Conservation (phyloP, 2,797 vertebrate species). For the Lycodopsis pacificus region DNA sequence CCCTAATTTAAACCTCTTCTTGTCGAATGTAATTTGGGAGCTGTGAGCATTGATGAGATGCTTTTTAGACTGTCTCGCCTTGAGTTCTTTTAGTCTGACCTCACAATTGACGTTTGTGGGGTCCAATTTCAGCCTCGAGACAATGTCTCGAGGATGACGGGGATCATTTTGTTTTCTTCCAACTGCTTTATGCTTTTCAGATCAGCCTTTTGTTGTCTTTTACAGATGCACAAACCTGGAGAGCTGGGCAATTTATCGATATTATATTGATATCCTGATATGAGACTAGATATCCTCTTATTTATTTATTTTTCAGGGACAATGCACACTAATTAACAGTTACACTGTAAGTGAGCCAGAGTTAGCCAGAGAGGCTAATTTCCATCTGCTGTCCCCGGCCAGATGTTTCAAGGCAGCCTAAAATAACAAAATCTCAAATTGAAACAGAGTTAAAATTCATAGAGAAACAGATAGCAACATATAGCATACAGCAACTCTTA, state of each 20-base stretch:
- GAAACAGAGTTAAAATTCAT: too few relatives aligned
- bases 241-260: background rate
- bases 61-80: conserved; percentile 40
- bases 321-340: too few relatives aligned
- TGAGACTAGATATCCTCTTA: background rate
- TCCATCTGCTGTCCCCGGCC: too few relatives aligned
- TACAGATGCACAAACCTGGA: background rate
- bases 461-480: too few relatives aligned
- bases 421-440: too few relatives aligned
- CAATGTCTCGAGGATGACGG: background rate
- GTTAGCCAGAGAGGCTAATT: too few relatives aligned
- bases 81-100: conserved; percentile 40
- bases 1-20: conserved; percentile 45
- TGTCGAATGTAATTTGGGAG: conserved; percentile 58
- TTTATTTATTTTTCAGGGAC: too few relatives aligned
- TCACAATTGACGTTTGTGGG: conserved; percentile 43
- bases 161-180: background rate
- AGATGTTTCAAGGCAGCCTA: too few relatives aligned
- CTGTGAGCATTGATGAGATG: conserved; percentile 37
- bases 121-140: conserved; percentile 42
- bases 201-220: conserved; percentile 13
- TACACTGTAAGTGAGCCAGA: too few relatives aligned
- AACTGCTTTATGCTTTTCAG: conserved; percentile 1
- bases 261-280: background rate
- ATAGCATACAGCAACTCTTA: too few relatives aligned